These are phyloP conservation scores for Hippasteria phrygiana DNA, from an alignment of 53 echinoderm and acorn worm species.

Conservation along the genomic window DNA sequence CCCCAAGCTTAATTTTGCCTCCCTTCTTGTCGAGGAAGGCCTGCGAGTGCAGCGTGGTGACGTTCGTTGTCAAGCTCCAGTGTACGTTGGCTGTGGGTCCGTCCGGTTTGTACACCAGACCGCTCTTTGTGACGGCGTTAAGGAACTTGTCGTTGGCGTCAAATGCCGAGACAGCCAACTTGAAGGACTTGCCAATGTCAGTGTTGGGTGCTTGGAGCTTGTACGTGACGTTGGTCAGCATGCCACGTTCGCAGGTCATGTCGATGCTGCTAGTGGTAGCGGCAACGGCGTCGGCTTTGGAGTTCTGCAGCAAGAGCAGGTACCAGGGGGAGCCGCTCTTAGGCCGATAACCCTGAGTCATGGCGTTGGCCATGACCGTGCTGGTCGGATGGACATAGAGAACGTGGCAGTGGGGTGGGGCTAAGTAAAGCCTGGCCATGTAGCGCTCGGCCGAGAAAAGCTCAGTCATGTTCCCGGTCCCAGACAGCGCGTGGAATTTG, in stretches of 20 bases:
- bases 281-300: neutral
- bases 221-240: constrained; percentile 50
- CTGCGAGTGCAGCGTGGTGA: constrained; percentile 57
- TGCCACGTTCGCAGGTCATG: constrained; percentile 27
- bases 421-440: constrained; percentile 49
- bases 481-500: constrained; percentile 67
- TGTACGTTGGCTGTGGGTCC: constrained; percentile 70
- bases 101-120: constrained; percentile 54
- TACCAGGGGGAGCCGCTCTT: constrained; percentile 67
- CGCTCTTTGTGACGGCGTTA: constrained; percentile 54
- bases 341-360: constrained; percentile 53
- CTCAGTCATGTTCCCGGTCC: constrained; percentile 43
- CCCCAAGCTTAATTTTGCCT: constrained; percentile 63
- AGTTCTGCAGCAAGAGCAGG: constrained; percentile 53
- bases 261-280: constrained; percentile 6
- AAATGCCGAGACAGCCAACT: constrained; percentile 57
- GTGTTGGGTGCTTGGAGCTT: constrained; percentile 69
- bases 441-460: constrained; percentile 63
- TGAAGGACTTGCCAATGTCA: constrained; percentile 65
- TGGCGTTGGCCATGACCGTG: constrained; percentile 67
- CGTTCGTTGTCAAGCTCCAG: constrained; percentile 68
- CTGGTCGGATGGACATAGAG: constrained; percentile 50
- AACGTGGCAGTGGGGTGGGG: constrained; percentile 63
- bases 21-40: constrained; percentile 57
- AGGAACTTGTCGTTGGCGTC: constrained; percentile 53